A percentile compares a stretch with the other conserved stretches of the same genome.
Conservation (phyloP, 2,797 vertebrate genomes). For the Propithecus perrieri region DNA sequence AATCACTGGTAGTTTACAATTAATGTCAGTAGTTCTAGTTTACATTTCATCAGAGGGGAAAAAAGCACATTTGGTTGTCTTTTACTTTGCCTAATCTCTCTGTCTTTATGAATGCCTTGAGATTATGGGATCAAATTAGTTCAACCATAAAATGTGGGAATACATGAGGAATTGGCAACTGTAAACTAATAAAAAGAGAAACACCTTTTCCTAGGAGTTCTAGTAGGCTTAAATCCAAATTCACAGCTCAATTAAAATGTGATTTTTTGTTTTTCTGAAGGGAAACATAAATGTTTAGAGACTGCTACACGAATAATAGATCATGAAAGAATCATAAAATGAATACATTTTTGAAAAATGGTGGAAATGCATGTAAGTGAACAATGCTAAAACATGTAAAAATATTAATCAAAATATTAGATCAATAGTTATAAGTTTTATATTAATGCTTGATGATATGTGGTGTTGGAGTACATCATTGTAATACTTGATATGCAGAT, state of each 20-base stretch:
- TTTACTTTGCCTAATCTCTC: constrained; percentile 44
- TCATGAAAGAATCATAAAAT: constrained; percentile 15
- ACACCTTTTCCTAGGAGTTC: constrained; percentile 53
- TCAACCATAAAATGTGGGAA: constrained; percentile 59
- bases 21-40: constrained; percentile 36
- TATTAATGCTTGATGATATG: background rate
- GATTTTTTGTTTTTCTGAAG: constrained; percentile 61
- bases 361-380: background rate
- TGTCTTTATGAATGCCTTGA: constrained; percentile 65
- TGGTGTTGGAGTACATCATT: background rate
- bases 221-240: constrained; percentile 50
- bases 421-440: background rate
- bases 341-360: constrained; percentile 36
- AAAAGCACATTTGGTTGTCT: constrained; percentile 35
- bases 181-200: constrained; percentile 72
- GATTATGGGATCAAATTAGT: constrained; percentile 48
- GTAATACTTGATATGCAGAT: background rate
- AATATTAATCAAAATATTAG: constrained; percentile 28
- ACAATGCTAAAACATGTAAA: background rate
- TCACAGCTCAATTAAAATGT: constrained; percentile 53
- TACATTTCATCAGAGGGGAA: constrained; percentile 46
- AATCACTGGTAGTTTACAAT: background rate
- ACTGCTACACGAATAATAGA: constrained; percentile 52
- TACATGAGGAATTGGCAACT: constrained; percentile 1
- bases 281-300: constrained; percentile 61